Evolutionary conservation across 1,140 invertebrate genomes (phyloP).

Genomic region (Aphidius ervi): DNA sequence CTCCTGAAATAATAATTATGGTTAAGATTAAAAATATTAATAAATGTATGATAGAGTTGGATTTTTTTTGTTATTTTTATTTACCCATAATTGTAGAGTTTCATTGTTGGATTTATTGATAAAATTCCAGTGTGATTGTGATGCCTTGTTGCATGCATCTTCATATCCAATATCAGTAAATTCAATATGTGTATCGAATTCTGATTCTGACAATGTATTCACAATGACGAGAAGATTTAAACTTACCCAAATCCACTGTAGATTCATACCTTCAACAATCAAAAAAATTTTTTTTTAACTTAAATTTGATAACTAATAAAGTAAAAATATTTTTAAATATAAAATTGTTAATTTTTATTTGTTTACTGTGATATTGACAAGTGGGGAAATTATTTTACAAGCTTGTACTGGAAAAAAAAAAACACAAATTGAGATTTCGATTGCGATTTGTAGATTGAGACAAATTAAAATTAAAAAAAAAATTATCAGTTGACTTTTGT

Average conservation of each 20-base stretch:
- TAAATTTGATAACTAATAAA: no score
- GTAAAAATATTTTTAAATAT: no score
- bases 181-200: conserved; percentile 30
- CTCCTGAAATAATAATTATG: conserved; percentile 21
- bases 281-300: conserved; percentile 1
- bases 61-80: conserved; percentile 3
- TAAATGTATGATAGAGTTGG: background rate
- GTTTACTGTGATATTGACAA: no score
- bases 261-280: conserved; percentile 32
- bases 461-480: no score
- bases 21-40: background rate
- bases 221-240: conserved; percentile 26
- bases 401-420: no score
- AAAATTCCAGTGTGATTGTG: conserved; percentile 40
- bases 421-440: no score
- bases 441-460: no score
- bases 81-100: conserved; percentile 35
- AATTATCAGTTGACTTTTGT: no score
- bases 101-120: conserved; percentile 30
- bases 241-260: conserved; percentile 31
- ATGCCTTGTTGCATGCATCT: conserved; percentile 35
- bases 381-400: no score
- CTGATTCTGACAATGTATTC: conserved; percentile 8
- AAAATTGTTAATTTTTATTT: no score
- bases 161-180: conserved; percentile 41